Conservation (phyloP, 1,140 invertebrate species). For the Chymomyza costata region DNA sequence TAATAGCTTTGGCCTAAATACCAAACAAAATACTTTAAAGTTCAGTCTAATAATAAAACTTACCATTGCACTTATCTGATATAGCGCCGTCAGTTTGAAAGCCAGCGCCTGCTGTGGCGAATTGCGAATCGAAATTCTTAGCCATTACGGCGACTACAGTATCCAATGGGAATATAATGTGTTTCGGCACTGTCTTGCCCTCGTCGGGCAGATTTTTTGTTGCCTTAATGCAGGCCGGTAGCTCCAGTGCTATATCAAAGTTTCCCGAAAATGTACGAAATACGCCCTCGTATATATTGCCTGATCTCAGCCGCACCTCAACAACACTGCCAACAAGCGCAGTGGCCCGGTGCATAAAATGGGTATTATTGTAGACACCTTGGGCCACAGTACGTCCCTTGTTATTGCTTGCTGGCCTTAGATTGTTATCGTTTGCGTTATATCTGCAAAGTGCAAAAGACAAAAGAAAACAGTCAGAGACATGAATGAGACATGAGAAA, state of each 20-base stretch:
- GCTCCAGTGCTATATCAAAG: slow-evolving; percentile 89
- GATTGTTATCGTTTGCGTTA: slow-evolving; percentile 61
- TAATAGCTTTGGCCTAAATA: too few species aligned
- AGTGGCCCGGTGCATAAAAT: slow-evolving; percentile 90
- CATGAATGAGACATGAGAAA: too few species aligned
- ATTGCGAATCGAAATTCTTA: slow-evolving; percentile 90
- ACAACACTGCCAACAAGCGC: slow-evolving; percentile 88
- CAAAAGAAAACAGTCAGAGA: neutral
- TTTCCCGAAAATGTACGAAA: slow-evolving; percentile 90
- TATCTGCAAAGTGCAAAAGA: slow-evolving; percentile 32
- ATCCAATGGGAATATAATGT: slow-evolving; percentile 88
- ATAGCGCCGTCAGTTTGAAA: slow-evolving; percentile 90
- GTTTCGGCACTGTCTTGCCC: slow-evolving; percentile 81
- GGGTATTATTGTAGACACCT: slow-evolving; percentile 90
- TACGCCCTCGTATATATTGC: slow-evolving; percentile 88
- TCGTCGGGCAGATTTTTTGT: slow-evolving; percentile 77
- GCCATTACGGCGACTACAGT: slow-evolving; percentile 88
- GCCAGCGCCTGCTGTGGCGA: slow-evolving; percentile 88
- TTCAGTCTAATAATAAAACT: too few species aligned
- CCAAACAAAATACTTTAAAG: too few species aligned
- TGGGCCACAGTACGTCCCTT: slow-evolving; percentile 78
- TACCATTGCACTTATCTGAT: slow-evolving; percentile 80
- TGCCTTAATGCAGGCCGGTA: slow-evolving; percentile 86
- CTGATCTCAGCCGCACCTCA: slow-evolving; percentile 87
- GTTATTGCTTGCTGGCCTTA: slow-evolving; percentile 49